Evolutionary conservation across 2,888 invertebrate genomes (phyloP), one percentile per base, ranked within the genome.

Genomic region (Bibio marci): DNA sequence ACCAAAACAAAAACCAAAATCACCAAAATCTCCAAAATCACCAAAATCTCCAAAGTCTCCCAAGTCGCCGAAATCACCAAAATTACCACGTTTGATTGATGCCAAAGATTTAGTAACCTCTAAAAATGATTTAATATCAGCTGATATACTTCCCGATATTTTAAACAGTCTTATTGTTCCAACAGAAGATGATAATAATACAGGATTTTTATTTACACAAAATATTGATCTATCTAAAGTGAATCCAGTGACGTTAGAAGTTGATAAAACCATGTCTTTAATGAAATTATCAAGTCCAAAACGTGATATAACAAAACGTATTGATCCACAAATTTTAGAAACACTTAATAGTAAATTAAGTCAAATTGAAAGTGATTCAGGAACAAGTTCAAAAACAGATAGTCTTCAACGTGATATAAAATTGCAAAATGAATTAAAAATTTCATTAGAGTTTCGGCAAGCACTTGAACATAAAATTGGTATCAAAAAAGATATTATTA

Each of bases 301-400:
- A 51, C 17, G 19, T 22, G 78, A 78, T 51, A 78, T 79, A 32
- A 73, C 76, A 2, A 73, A 74, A 51, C 64, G 65, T 48, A 71
- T 79, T 50, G 79, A 80, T 58, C 77, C 77, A 2, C 67, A 70
- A 6, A 58, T 75, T 35, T 57, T 78, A 10, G 79, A 79, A 53
- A 74, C 78, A 8, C 58, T 79, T 1, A 80, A 74, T 53, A 76
- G 74, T 7, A 79, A 80, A 58, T 53, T 80, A 5, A 78, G 77
- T 52, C 79, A 79, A 59, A 79, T 80, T 35, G 79, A 80, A 61
- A 79, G 77, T 49, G 79, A 80, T 57, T 78, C 79, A 1, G 77
- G 76, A 0, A 78, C 79, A 2, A 79, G 77, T 49, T 78, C 78
- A 1, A 73, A 73, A 58, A 78, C 77, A 1, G 78, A 79, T 49